Conservation (phyloP, 2,888 invertebrate genomes). For the Caenorhabditis plicata region DNA sequence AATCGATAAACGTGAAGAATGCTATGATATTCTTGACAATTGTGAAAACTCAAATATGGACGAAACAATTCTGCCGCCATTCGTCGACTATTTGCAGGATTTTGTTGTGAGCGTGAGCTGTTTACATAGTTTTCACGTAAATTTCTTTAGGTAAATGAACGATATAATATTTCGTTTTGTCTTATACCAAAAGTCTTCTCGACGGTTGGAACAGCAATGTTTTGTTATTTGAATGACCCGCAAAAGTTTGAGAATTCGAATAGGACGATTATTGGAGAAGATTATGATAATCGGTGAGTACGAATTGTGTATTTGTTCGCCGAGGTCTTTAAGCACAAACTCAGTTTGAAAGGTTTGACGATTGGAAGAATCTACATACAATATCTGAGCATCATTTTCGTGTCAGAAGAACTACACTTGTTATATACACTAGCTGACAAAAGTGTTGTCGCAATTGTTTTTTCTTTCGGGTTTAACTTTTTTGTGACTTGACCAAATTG, state of each 20-base stretch:
- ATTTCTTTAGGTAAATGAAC: neutral
- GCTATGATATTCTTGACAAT: slow-evolving; percentile 5
- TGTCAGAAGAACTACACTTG: too few species aligned
- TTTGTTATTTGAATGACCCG: slow-evolving; percentile 18
- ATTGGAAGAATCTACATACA: too few species aligned
- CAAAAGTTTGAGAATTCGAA: slow-evolving; percentile 4
- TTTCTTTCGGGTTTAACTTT: too few species aligned
- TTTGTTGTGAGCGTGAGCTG: slow-evolving; percentile 3
- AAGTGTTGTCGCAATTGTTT: too few species aligned
- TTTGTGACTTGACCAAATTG: too few species aligned
- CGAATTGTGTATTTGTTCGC: neutral
- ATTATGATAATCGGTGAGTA: slow-evolving; percentile 4
- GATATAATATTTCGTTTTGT: slow-evolving; percentile 13
- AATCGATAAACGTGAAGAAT: too few species aligned
- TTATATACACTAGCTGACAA: too few species aligned
- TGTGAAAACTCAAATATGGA: slow-evolving; percentile 8
- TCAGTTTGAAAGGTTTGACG: too few species aligned
- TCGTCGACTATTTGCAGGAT: slow-evolving; percentile 22
- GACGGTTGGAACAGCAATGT: slow-evolving; percentile 11
- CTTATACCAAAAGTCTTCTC: slow-evolving; percentile 21
- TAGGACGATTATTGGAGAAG: slow-evolving; percentile 8
- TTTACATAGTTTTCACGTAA: neutral
- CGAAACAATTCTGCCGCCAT: slow-evolving; percentile 12
- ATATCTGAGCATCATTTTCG: too few species aligned
- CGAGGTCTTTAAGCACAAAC: too few species aligned